A percentile compares a stretch with the other conserved stretches of the same genome.
Evolutionary conservation across 2,888 invertebrate genomes (phyloP).

Genomic region (Caenorhabditis sp.): DNA sequence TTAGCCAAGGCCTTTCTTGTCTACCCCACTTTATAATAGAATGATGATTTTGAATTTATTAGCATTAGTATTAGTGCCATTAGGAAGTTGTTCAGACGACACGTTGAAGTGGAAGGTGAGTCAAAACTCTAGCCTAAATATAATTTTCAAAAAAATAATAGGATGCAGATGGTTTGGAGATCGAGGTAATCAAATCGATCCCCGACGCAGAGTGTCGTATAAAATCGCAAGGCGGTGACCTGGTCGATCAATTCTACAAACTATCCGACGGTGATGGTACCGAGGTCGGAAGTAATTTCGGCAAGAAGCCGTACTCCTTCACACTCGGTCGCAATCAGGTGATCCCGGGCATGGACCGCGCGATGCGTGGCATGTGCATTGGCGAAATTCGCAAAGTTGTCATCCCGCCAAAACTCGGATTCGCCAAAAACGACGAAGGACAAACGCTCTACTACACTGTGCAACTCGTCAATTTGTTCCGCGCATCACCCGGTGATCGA

Average conservation of each 20-base stretch:
- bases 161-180: constrained; percentile 35
- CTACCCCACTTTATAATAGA: no score
- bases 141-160: neutral
- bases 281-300: constrained; percentile 65
- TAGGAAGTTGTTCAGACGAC: neutral
- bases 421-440: constrained; percentile 25
- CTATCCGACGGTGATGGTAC: constrained; percentile 60
- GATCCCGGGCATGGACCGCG: constrained; percentile 40
- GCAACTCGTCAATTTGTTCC: constrained; percentile 34
- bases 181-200: constrained; percentile 23
- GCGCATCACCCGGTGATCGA: constrained; percentile 32
- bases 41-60: no score
- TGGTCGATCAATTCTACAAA: constrained; percentile 62
- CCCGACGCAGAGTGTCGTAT: constrained; percentile 16
- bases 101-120: neutral
- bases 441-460: constrained; percentile 37
- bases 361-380: constrained; percentile 39
- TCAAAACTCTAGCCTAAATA: neutral
- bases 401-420: constrained; percentile 33
- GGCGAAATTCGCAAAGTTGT: constrained; percentile 37
- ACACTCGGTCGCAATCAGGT: constrained; percentile 33
- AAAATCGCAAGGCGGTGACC: constrained; percentile 36
- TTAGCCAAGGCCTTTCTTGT: no score
- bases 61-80: no score
- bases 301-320: constrained; percentile 60